Evolutionary conservation across 2,797 vertebrate species (phyloP), one percentile per base, ranked within the genome.

Genomic region (Emydoidea blandingii): DNA sequence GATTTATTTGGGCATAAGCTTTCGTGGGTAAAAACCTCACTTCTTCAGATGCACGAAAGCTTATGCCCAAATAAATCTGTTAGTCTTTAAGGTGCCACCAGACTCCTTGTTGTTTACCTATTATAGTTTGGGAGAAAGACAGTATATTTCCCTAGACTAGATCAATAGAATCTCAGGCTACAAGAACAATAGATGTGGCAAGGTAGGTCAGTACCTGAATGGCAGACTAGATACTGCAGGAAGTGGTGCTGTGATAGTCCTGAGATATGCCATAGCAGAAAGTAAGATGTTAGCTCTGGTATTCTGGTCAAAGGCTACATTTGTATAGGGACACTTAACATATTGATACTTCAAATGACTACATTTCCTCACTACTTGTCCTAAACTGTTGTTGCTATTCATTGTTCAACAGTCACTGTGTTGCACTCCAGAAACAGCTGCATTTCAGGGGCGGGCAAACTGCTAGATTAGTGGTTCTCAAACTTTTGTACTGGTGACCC

Each of bases 61-160:
- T 41, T 41, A 41, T 41, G 41, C 41, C 41, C 41, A 41, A 41
- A 41, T 41, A 41, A 41, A 41, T 41, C 41, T 41, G 41, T 41
- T 5, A 41, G 41, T 41, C 41, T 41, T 41, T 41, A 41, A 41
- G 41, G 5, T 41, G 41, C 41, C 41, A 41, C 41, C 41, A 41
- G 41, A 41, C 41, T 41, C 41, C 41, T 41, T 41, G 41, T 41
- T 41, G 41, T 41, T 78, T 54, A 15, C 5, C 37, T 53, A 56
- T n/a, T 85, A 37, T 12, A 47, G 8, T 2, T 1, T 5, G 9
- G 50, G 76, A 29, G 12, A 78, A 21, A 29, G 47, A 1, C 2
- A 34, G 6, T 3, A 1, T 1, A 2, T 1, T 18, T 29, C 18
- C 50, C 5, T 15, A 19, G 47, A 0, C 25, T 56, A 62, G 37